Percentiles rank a stretch among this genome's conserved stretches.
Evolutionary conservation across 2,113 vertebrate genomes (phyloP).

Genomic region (Isichthys henryi): DNA sequence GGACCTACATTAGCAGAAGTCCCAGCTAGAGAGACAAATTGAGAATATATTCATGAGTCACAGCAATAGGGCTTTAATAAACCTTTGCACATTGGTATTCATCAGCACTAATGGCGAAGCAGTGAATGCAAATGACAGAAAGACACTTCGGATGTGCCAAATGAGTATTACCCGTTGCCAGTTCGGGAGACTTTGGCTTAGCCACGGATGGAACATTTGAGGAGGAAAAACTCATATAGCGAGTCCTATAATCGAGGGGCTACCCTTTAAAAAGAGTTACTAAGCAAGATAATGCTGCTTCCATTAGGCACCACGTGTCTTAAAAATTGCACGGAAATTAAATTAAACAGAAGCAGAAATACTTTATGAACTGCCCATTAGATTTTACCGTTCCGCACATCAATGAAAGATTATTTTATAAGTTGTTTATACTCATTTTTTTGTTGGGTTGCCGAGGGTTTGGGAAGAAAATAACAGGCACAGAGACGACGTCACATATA

Average conservation of each 20-base stretch:
- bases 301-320: not conserved
- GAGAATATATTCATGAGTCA: slow-evolving; percentile 46
- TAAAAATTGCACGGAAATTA: not conserved
- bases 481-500: not conserved
- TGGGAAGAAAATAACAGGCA: not conserved
- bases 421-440: not conserved
- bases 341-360: not conserved
- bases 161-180: not conserved
- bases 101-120: slow-evolving; percentile 51
- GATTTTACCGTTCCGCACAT: not conserved
- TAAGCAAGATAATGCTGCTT: not conserved
- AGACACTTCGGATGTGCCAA: not conserved
- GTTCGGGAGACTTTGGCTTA: not conserved
- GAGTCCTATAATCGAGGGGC: not conserved
- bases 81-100: slow-evolving; percentile 45
- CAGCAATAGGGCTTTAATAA: slow-evolving; percentile 48
- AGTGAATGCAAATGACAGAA: slow-evolving; percentile 18
- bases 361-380: not conserved
- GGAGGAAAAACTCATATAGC: not conserved
- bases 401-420: not conserved
- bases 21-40: not conserved
- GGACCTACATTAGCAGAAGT: slow-evolving; percentile 28
- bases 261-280: not conserved
- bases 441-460: not conserved
- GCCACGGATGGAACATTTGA: not conserved